Evolutionary conservation across 2,797 vertebrate species (phyloP).

Genomic region (Natrix natrix): DNA sequence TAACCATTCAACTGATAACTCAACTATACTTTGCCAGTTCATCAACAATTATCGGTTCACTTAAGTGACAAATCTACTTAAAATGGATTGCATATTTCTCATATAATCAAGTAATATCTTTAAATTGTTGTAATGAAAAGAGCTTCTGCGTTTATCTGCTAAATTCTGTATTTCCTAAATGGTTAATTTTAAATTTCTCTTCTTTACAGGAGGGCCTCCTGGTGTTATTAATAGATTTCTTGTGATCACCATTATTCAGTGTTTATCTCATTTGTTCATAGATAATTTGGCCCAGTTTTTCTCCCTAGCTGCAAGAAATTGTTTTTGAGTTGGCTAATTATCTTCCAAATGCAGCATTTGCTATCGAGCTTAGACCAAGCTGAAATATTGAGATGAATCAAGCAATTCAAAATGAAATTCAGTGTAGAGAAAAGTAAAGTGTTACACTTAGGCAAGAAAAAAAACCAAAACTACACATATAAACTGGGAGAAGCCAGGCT

Average conservation of each 20-base stretch:
- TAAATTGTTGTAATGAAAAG: neutral
- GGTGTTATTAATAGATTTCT: neutral
- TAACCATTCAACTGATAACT: neutral
- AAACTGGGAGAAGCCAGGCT: too few relatives aligned
- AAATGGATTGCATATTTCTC: neutral
- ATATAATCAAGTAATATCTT: neutral
- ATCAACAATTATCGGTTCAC: neutral
- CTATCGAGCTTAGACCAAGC: neutral
- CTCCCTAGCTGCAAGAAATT: neutral
- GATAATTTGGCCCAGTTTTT: neutral
- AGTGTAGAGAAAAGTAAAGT: too few relatives aligned
- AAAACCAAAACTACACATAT: too few relatives aligned
- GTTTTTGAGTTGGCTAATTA: neutral
- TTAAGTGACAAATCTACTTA: neutral
- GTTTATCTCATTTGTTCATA: neutral
- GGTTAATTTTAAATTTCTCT: neutral
- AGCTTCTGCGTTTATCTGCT: neutral
- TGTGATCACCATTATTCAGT: neutral
- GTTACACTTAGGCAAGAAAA: too few relatives aligned
- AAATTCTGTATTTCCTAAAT: neutral
- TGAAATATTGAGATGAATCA: neutral
- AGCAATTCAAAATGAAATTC: neutral
- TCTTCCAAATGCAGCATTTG: neutral
- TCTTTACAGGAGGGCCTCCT: neutral
- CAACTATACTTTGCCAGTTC: neutral